These are phyloP conservation scores for Neolamprologus brichardi DNA, from an alignment of 2,113 vertebrate species.

Conservation along the genomic window DNA sequence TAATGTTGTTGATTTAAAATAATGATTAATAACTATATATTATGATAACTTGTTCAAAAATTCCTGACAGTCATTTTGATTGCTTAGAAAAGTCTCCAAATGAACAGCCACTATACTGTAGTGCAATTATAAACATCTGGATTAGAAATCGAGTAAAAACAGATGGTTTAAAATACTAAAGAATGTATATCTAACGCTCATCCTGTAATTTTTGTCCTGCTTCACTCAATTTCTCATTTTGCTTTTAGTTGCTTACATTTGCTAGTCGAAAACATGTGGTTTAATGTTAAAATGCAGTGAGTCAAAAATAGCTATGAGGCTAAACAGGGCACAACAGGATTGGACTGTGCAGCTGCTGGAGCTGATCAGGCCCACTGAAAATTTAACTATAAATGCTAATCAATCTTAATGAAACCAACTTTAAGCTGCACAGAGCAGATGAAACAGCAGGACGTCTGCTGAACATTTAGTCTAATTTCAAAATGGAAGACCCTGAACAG, in stretches of 20 bases:
- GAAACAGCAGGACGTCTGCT: neutral
- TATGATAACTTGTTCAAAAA: rapidly evolving
- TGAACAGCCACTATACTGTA: neutral
- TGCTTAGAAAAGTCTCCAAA: neutral
- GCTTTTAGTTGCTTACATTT: neutral
- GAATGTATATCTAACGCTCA: neutral
- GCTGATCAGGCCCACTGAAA: neutral
- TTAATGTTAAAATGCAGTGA: neutral
- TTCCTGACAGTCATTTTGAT: neutral
- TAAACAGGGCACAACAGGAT: neutral
- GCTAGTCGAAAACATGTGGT: neutral
- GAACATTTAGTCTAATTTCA: neutral
- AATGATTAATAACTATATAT: neutral
- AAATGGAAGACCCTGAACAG: neutral
- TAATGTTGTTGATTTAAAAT: neutral
- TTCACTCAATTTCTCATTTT: neutral
- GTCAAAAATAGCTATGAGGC: neutral
- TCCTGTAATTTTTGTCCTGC: neutral
- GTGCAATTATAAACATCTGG: neutral
- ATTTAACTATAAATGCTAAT: neutral
- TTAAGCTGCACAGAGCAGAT: neutral
- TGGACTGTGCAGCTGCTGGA: neutral
- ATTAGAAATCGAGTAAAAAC: neutral
- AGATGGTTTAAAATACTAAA: neutral
- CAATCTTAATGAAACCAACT: neutral